Evolutionary conservation across 1,140 invertebrate species (phyloP).

Genomic region (Oscheius sp.): DNA sequence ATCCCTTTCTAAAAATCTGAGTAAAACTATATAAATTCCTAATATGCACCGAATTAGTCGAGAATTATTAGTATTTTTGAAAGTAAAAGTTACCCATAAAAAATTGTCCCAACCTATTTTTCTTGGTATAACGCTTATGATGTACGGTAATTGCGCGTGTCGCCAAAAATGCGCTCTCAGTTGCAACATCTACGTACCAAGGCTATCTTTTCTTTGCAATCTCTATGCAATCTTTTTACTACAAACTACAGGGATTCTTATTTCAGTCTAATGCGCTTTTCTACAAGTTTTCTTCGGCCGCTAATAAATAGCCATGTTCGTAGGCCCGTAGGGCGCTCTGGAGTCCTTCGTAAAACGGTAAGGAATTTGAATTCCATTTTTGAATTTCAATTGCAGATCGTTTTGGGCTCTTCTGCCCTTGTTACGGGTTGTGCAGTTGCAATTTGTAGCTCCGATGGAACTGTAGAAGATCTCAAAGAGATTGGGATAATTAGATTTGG

Average conservation of each 20-base stretch:
- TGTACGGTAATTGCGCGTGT: too few species aligned
- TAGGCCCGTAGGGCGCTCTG: neutral
- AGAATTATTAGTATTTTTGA: too few species aligned
- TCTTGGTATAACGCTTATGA: too few species aligned
- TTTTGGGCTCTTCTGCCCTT: neutral
- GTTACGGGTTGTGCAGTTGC: neutral
- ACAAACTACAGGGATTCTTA: neutral
- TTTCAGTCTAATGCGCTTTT: neutral
- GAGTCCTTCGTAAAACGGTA: neutral
- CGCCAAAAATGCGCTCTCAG: too few species aligned
- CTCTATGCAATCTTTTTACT: neutral
- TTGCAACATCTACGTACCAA: too few species aligned
- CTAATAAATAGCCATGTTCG: neutral
- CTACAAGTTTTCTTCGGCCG: neutral
- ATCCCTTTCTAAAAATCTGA: too few species aligned
- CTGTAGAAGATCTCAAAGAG: slow-evolving; percentile 8
- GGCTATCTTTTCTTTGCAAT: too few species aligned
- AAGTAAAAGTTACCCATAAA: too few species aligned
- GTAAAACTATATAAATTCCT: too few species aligned
- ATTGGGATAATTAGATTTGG: slow-evolving; percentile 35
- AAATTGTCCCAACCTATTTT: too few species aligned
- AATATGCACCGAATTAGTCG: too few species aligned
- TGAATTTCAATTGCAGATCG: neutral
- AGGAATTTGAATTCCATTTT: neutral
- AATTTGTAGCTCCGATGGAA: neutral